phyloP scores from a whole-genome alignment of 2,888 invertebrate genomes.

The Theristus sp. region DNA sequence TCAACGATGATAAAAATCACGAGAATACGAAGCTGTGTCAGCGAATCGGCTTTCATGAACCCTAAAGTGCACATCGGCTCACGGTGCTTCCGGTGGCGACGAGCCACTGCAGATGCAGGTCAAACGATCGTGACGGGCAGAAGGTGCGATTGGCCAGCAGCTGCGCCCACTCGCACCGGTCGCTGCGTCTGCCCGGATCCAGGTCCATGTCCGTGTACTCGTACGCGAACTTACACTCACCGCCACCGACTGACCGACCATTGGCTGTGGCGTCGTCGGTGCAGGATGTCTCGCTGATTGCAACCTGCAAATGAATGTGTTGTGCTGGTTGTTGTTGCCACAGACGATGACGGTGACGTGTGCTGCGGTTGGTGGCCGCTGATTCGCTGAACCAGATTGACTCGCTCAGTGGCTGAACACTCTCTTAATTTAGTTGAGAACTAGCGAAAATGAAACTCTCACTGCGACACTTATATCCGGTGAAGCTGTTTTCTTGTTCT shows the following conservation, averaged over 20 bases:
- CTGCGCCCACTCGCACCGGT: not conserved
- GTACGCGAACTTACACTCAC: not conserved
- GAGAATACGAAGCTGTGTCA: too few species aligned
- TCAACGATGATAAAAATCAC: too few species aligned
- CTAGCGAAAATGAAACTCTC: too few species aligned
- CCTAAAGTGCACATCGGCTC: too few species aligned
- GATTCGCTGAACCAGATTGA: too few species aligned
- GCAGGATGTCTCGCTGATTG: not conserved
- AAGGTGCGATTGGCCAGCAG: slow-evolving; percentile 41
- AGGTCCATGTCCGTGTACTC: not conserved
- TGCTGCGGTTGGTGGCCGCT: too few species aligned
- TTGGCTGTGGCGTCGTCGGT: not conserved
- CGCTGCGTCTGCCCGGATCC: not conserved
- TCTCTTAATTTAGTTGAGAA: too few species aligned
- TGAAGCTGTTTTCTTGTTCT: too few species aligned
- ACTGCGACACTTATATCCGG: too few species aligned
- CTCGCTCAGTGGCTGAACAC: too few species aligned
- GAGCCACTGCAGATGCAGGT: slow-evolving; percentile 87
- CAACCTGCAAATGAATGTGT: not conserved
- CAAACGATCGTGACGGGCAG: slow-evolving; percentile 73
- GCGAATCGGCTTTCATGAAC: too few species aligned
- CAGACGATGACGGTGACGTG: not conserved
- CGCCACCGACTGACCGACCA: too few species aligned
- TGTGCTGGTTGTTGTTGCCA: not conserved
- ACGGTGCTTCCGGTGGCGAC: slow-evolving; percentile 75